A percentile compares a stretch with the other conserved stretches of the same genome.
phyloP scores from a whole-genome alignment of 2,113 vertebrate species.

The Pelobates fuscus region DNA sequence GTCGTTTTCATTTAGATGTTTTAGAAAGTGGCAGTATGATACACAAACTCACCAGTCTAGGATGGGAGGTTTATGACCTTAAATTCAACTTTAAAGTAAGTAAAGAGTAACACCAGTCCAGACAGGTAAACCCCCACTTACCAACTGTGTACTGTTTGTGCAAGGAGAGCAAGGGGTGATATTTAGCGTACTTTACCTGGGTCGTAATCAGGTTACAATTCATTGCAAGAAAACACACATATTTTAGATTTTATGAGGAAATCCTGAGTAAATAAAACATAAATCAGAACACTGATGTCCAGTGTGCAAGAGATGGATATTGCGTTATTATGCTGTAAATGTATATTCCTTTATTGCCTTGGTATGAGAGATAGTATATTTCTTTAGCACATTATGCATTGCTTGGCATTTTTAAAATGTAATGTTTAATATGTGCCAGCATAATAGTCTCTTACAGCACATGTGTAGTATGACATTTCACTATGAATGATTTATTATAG shows the following conservation, averaged over 20 bases:
- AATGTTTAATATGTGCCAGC: too few relatives aligned
- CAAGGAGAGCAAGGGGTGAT: not conserved
- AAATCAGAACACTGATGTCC: not conserved
- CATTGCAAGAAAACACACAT: fast-evolving
- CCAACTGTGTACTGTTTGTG: not conserved
- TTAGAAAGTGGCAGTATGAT: too few relatives aligned
- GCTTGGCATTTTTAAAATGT: not conserved
- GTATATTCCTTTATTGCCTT: not conserved
- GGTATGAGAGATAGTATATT: not conserved
- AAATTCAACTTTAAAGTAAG: constrained; percentile 30
- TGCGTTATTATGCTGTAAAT: not conserved
- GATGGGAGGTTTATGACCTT: constrained; percentile 10
- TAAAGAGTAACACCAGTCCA: constrained; percentile 1
- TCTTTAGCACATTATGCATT: not conserved
- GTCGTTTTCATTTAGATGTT: too few relatives aligned
- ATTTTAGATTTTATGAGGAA: constrained; percentile 13
- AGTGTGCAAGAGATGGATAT: not conserved
- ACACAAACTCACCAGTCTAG: not conserved
- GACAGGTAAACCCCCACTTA: not conserved
- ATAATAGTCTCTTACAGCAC: too few relatives aligned
- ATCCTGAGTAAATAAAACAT: constrained; percentile 10
- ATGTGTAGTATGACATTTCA: too few relatives aligned
- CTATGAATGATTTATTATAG: too few relatives aligned
- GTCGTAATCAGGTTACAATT: constrained; percentile 10
- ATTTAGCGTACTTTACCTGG: not conserved